These are phyloP conservation scores for Poicephalus meyeri DNA, from an alignment of 2,113 vertebrate species.

Conservation along the genomic window DNA sequence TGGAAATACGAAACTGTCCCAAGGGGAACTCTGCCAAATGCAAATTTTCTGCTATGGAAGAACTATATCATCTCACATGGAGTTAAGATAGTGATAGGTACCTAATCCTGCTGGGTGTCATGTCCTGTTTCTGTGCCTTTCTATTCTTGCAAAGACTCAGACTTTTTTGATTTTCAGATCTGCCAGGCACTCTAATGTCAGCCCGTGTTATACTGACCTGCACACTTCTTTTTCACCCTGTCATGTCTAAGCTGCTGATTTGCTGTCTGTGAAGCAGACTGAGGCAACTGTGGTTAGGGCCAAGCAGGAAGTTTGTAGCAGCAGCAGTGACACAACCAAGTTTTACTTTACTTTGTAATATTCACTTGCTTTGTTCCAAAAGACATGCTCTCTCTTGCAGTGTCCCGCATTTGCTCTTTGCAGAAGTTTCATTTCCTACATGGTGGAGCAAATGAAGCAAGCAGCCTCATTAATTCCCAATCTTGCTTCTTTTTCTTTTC, in stretches of 20 bases:
- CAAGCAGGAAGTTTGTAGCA: not conserved
- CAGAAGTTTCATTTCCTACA: not conserved
- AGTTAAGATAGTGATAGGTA: not conserved
- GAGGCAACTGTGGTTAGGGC: not conserved
- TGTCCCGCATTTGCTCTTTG: not conserved
- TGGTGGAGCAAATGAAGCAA: not conserved
- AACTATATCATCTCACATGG: not conserved
- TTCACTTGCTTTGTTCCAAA: not conserved
- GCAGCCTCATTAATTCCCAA: not conserved
- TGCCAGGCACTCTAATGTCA: not conserved
- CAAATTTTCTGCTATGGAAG: not conserved
- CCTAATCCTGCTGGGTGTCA: not conserved
- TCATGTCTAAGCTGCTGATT: not conserved
- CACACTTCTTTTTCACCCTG: not conserved
- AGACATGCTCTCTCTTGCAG: not conserved
- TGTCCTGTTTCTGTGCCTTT: not conserved
- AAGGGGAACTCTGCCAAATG: not conserved
- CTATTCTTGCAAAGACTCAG: not conserved
- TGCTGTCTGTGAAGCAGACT: not conserved
- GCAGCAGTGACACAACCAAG: not conserved
- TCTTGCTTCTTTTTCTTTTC: not conserved
- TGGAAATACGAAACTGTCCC: not conserved
- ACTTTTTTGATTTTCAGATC: not conserved
- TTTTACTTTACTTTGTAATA: not conserved
- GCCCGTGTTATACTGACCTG: accelerated